Conservation (phyloP, 2,888 invertebrate species). For the Parascotia fuliginaria region DNA sequence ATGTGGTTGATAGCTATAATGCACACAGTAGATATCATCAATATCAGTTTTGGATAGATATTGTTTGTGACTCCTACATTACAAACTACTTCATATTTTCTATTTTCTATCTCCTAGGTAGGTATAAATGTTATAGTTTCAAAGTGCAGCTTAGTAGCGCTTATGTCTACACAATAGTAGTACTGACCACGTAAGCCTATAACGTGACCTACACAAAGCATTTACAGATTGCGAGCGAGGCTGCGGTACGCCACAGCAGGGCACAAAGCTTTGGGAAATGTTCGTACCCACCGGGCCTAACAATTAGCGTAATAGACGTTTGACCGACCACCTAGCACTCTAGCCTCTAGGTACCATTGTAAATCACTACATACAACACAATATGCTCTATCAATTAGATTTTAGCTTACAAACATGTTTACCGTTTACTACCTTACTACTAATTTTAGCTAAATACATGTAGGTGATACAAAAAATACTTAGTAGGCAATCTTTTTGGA, state of each 20-base stretch:
- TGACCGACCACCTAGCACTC: slow-evolving; percentile 50
- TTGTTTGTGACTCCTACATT: slow-evolving; percentile 11
- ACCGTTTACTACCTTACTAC: not conserved
- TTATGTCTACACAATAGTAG: slow-evolving; percentile 45
- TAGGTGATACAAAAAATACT: no score
- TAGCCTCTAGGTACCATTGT: slow-evolving; percentile 35
- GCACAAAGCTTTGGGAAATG: slow-evolving; percentile 62
- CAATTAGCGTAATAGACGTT: slow-evolving; percentile 68
- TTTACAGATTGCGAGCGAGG: slow-evolving; percentile 65
- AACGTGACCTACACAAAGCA: slow-evolving; percentile 65
- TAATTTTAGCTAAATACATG: no score
- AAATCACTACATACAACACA: slow-evolving; percentile 37
- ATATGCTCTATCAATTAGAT: slow-evolving; percentile 26
- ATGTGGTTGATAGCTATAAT: slow-evolving; percentile 27
- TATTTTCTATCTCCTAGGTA: slow-evolving; percentile 3
- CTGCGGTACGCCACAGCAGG: slow-evolving; percentile 57
- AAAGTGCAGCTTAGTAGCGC: slow-evolving; percentile 40
- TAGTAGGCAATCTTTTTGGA: not conserved
- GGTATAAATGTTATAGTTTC: slow-evolving; percentile 23
- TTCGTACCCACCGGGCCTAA: slow-evolving; percentile 51
- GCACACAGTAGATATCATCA: slow-evolving; percentile 11
- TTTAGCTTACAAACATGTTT: slow-evolving; percentile 7
- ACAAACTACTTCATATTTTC: slow-evolving; percentile 2
- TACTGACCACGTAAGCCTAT: slow-evolving; percentile 52
- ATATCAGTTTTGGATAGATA: slow-evolving; percentile 13